phyloP scores from a whole-genome alignment of 2,113 vertebrate genomes.

The Pao palembangensis region DNA sequence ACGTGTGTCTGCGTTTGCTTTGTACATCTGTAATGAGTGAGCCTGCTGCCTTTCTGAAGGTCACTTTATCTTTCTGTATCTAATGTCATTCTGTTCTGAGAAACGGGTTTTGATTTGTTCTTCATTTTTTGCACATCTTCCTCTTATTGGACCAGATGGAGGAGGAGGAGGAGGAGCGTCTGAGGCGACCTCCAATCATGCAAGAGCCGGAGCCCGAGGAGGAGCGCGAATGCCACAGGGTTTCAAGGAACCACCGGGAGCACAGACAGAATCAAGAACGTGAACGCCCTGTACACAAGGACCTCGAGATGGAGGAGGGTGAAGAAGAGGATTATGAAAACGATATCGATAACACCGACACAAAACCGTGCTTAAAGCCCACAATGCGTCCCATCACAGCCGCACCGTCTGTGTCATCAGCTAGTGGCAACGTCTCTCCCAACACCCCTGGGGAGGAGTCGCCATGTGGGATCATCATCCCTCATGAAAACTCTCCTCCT shows the following conservation, averaged over 20 bases:
- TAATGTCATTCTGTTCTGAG: neutral
- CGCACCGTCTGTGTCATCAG: slow-evolving; percentile 92
- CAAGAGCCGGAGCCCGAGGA: slow-evolving; percentile 88
- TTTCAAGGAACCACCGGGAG: slow-evolving; percentile 78
- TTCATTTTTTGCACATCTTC: slow-evolving; percentile 17
- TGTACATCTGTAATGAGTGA: slow-evolving; percentile 2
- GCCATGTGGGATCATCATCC: slow-evolving; percentile 97
- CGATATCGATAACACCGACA: slow-evolving; percentile 83
- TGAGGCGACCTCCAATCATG: slow-evolving; percentile 89
- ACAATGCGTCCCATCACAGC: slow-evolving; percentile 93
- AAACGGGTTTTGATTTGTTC: slow-evolving; percentile 15
- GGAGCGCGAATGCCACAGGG: slow-evolving; percentile 79
- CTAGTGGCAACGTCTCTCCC: slow-evolving; percentile 90
- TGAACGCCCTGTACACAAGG: slow-evolving; percentile 71
- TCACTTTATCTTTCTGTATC: slow-evolving; percentile 51
- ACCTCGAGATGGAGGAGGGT: slow-evolving; percentile 86
- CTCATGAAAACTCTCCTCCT: slow-evolving; percentile 96
- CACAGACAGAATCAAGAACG: slow-evolving; percentile 78
- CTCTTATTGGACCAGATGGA: slow-evolving; percentile 84
- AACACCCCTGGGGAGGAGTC: slow-evolving; percentile 93
- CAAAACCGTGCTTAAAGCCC: slow-evolving; percentile 91
- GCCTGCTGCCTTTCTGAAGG: slow-evolving; percentile 60
- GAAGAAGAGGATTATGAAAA: slow-evolving; percentile 88
- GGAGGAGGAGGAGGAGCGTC: slow-evolving; percentile 92
- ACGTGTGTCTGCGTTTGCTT: slow-evolving; percentile 16